Conservation (phyloP, 2,113 vertebrate genomes). For the Mesoclemmys tuberculata region DNA sequence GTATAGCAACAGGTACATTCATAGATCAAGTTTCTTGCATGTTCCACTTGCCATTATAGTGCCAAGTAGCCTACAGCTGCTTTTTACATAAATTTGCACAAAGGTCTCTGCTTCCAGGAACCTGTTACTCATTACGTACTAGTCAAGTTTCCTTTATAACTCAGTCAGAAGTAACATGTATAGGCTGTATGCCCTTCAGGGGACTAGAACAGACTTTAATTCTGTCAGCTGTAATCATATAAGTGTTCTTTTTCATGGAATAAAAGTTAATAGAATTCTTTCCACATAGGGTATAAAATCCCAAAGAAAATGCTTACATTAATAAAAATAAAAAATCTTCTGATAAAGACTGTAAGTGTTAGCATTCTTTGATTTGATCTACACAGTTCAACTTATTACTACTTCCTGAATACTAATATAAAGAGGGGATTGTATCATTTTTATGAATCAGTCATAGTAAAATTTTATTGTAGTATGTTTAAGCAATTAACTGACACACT, state of each 20-base stretch:
- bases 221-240: neutral
- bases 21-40: neutral
- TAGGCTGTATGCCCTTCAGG: neutral
- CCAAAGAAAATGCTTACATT: neutral
- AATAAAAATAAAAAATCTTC: neutral
- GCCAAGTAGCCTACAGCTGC: fast-evolving
- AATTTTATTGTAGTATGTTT: neutral
- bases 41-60: neutral
- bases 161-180: neutral
- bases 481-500: constrained; percentile 40
- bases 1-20: neutral
- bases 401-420: neutral
- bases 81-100: neutral
- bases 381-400: neutral
- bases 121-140: neutral
- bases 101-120: neutral
- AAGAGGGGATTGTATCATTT: neutral
- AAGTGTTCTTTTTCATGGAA: neutral
- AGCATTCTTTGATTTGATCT: neutral
- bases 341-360: neutral
- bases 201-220: neutral
- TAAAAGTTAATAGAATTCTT: neutral
- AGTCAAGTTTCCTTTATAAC: neutral
- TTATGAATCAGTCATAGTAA: constrained; percentile 3
- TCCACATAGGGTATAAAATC: neutral